Conservation (phyloP, 2,797 vertebrate genomes). For the Molossus molossus region DNA sequence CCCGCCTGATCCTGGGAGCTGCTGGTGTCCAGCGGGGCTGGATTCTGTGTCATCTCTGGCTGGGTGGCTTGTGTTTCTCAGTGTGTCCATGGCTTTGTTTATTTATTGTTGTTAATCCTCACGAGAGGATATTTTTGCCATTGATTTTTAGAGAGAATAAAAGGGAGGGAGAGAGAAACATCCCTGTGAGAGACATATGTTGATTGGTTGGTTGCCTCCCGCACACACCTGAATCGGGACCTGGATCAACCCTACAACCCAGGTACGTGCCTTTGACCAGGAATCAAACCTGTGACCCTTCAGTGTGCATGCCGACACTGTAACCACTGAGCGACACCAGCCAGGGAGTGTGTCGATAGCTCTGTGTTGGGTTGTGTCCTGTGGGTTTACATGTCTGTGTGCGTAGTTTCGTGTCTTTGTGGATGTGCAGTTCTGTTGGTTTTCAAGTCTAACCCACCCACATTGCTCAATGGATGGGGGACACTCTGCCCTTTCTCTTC, state of each 20-base stretch:
- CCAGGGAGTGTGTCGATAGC: neutral
- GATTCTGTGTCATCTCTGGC: neutral
- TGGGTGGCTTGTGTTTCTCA: constrained; percentile 23
- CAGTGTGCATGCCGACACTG: no score
- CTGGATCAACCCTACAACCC: no score
- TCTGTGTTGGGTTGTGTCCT: neutral
- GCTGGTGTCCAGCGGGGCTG: neutral
- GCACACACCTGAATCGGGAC: no score
- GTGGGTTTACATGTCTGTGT: neutral
- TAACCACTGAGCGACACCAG: no score
- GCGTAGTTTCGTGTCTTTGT: neutral
- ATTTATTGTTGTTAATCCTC: no score
- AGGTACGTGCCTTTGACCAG: no score
- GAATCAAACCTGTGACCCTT: no score
- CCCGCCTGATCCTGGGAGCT: neutral
- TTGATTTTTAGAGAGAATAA: no score
- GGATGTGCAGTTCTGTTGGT: constrained; percentile 24
- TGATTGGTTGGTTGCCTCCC: no score
- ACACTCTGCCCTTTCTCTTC: neutral
- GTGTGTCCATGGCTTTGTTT: neutral
- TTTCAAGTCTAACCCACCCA: constrained; percentile 33
- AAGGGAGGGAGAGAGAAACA: no score
- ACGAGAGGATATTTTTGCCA: no score
- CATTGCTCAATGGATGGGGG: neutral
- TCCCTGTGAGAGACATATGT: no score